Evolutionary conservation across 2,888 invertebrate species (phyloP).

Genomic region (Machimus rusticus): DNA sequence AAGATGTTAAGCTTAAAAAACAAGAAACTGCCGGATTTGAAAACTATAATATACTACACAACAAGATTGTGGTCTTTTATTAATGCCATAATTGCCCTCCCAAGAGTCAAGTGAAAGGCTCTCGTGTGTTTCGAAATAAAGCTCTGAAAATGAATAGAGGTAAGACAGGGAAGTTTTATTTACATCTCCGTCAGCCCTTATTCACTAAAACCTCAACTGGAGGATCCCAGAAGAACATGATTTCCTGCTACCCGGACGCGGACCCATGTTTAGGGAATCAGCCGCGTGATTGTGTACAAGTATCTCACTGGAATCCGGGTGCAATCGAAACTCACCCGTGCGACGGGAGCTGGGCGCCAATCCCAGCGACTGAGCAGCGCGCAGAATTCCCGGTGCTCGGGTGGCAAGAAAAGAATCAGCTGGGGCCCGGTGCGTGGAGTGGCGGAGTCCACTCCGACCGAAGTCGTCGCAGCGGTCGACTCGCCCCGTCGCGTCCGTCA

Average conservation of each 20-base stretch:
- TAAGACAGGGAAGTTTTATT: neutral
- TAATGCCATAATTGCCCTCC: neutral
- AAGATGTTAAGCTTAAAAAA: no score
- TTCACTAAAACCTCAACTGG: neutral
- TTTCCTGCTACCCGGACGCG: neutral
- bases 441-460: neutral
- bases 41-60: no score
- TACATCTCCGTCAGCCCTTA: neutral
- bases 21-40: no score
- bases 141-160: neutral
- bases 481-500: neutral
- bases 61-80: no score
- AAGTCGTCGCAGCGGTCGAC: neutral
- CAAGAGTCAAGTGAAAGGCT: neutral
- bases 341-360: neutral
- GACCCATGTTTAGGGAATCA: neutral
- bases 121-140: neutral
- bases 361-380: neutral
- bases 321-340: neutral
- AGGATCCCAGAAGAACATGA: neutral
- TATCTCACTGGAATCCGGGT: neutral
- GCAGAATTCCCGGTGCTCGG: neutral
- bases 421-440: neutral
- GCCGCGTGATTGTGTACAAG: neutral
- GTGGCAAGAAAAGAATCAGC: neutral